A percentile compares a stretch with the other conserved stretches of the same genome.
Evolutionary conservation across 2,888 invertebrate species (phyloP).

Genomic region (Cataglyphis albicans): DNA sequence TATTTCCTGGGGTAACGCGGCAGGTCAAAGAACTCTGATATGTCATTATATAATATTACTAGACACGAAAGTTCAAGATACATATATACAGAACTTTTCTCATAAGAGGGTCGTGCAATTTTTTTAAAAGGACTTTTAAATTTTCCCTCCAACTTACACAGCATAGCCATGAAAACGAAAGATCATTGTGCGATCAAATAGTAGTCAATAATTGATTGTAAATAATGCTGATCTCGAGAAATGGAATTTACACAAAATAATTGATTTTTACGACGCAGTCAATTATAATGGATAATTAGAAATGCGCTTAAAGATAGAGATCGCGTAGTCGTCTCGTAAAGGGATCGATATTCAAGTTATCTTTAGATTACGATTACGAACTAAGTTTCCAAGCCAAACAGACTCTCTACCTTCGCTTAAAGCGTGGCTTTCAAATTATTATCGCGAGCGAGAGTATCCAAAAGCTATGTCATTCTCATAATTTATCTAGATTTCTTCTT

Average conservation of each 20-base stretch:
- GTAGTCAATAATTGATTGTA: neutral
- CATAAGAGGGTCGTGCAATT: conserved; percentile 47
- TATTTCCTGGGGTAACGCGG: neutral
- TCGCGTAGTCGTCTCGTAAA: neutral
- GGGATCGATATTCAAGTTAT: conserved; percentile 30
- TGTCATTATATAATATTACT: conserved; percentile 45
- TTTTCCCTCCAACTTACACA: conserved; percentile 19
- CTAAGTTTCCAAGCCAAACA: conserved; percentile 56
- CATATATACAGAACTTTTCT: conserved; percentile 47
- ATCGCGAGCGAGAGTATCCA: conserved; percentile 62
- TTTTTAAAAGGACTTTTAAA: conserved; percentile 51
- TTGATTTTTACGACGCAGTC: neutral
- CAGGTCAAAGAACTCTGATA: conserved; percentile 39
- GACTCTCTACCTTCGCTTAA: conserved; percentile 78
- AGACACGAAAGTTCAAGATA: conserved; percentile 37
- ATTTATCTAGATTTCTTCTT: conserved; percentile 60
- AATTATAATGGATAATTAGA: conserved; percentile 29
- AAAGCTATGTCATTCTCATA: conserved; percentile 61
- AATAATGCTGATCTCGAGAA: neutral
- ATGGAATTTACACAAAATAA: neutral
- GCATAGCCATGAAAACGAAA: neutral
- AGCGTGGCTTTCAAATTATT: conserved; percentile 72
- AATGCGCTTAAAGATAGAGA: conserved; percentile 39
- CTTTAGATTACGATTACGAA: conserved; percentile 36
- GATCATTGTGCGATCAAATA: conserved; percentile 15